Percentiles rank a stretch among this genome's conserved stretches.
phyloP scores from a whole-genome alignment of 2,113 vertebrate species.

The Sinocyclocheilus maitianheensis region DNA sequence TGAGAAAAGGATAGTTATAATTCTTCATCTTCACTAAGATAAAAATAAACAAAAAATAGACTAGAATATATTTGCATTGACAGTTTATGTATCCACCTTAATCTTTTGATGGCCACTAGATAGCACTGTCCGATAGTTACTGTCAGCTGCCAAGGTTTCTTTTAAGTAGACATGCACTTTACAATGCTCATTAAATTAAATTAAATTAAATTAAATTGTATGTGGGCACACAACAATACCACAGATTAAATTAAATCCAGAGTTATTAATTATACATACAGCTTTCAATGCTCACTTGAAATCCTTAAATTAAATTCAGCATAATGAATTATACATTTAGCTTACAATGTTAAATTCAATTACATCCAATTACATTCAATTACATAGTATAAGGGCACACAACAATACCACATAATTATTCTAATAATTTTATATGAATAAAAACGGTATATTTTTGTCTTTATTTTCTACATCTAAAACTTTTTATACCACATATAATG shows the following conservation, averaged over 20 bases:
- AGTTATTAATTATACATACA: neutral
- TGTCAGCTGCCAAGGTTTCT: neutral
- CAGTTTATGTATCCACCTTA: neutral
- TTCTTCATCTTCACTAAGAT: too few relatives aligned
- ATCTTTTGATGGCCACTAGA: neutral
- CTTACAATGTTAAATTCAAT: neutral
- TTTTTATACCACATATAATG: neutral
- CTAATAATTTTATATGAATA: neutral
- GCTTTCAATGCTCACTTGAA: neutral
- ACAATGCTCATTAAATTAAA: neutral
- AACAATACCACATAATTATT: neutral
- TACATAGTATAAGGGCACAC: too few relatives aligned
- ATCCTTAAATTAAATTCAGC: neutral
- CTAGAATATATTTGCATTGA: neutral
- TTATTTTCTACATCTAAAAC: neutral
- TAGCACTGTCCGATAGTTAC: neutral
- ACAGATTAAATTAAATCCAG: neutral
- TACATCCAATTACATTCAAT: too few relatives aligned
- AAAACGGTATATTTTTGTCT: neutral
- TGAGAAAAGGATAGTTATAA: too few relatives aligned
- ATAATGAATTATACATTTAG: neutral
- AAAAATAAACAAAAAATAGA: neutral
- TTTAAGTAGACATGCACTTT: too few relatives aligned
- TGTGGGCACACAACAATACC: too few relatives aligned
- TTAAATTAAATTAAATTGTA: neutral